Evolutionary conservation across 1,140 invertebrate genomes (phyloP).

Genomic region (Dinothrombium tinctorium): DNA sequence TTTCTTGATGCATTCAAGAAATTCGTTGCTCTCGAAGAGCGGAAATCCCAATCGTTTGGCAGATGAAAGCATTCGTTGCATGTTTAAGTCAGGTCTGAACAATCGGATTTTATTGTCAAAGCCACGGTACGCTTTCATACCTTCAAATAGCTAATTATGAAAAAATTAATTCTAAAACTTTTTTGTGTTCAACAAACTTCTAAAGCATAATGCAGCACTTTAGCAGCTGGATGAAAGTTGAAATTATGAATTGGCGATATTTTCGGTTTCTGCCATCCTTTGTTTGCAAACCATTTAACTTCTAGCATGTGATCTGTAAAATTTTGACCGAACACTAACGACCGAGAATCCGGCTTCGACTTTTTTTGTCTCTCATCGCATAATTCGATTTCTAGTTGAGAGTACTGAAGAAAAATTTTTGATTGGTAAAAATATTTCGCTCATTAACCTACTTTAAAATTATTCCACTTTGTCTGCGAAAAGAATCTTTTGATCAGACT

Average conservation of each 20-base stretch:
- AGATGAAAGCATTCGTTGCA: conserved; percentile 68
- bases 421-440: no score
- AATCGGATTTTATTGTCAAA: conserved; percentile 71
- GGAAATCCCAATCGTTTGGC: conserved; percentile 65
- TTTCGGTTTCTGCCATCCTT: conserved; percentile 13
- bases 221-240: conserved; percentile 46
- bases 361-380: not conserved
- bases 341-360: not conserved
- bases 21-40: conserved; percentile 60
- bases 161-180: conserved; percentile 2
- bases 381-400: no score
- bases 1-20: conserved; percentile 62
- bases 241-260: conserved; percentile 14
- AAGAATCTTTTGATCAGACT: no score
- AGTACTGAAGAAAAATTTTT: no score
- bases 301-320: conserved; percentile 16
- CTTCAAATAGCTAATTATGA: conserved; percentile 90
- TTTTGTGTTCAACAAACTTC: conserved; percentile 33
- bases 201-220: conserved; percentile 79
- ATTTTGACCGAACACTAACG: conserved; percentile 10
- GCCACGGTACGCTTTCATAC: conserved; percentile 92
- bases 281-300: conserved; percentile 12
- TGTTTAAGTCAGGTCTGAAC: conserved; percentile 85
- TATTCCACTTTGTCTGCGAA: no score
- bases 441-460: no score